Conservation (phyloP, 2,888 invertebrate species). For the Nymphalis c-album region DNA sequence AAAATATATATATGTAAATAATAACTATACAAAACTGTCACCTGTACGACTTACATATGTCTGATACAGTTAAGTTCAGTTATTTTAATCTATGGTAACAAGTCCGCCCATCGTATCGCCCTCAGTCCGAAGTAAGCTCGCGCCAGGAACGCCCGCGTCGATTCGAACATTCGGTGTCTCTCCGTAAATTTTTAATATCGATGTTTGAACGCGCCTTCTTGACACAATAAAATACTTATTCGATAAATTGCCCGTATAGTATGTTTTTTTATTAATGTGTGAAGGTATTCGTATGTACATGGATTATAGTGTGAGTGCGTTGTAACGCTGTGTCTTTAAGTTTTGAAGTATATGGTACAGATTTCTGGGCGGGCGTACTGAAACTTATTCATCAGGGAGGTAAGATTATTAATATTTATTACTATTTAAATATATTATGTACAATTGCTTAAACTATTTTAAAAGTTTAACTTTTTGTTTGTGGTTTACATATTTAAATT, state of each 20-base stretch:
- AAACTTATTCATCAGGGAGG: constrained; percentile 47
- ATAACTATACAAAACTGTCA: not conserved
- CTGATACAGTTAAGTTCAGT: constrained; percentile 24
- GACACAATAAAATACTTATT: constrained; percentile 30
- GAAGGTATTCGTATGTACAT: constrained; percentile 41
- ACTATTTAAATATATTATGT: not conserved
- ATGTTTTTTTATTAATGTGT: constrained; percentile 38
- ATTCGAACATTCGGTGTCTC: constrained; percentile 40
- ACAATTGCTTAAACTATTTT: not conserved
- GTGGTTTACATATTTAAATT: not conserved
- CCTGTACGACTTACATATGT: constrained; percentile 7
- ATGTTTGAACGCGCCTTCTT: constrained; percentile 49
- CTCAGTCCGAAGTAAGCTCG: constrained; percentile 40
- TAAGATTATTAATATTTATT: constrained; percentile 16
- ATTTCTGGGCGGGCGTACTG: constrained; percentile 63
- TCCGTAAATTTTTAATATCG: constrained; percentile 71
- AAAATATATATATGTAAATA: not conserved
- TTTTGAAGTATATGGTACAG: constrained; percentile 67
- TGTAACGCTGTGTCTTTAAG: constrained; percentile 52
- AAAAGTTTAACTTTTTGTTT: not conserved
- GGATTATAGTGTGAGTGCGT: constrained; percentile 46
- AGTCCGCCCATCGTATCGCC: constrained; percentile 38
- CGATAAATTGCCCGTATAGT: constrained; percentile 24
- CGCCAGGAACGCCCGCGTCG: constrained; percentile 35
- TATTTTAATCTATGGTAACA: constrained; percentile 40